A percentile compares a stretch with the other conserved stretches of the same genome.
Evolutionary conservation across 2,113 vertebrate species (phyloP).

Genomic region (Garra rufa): DNA sequence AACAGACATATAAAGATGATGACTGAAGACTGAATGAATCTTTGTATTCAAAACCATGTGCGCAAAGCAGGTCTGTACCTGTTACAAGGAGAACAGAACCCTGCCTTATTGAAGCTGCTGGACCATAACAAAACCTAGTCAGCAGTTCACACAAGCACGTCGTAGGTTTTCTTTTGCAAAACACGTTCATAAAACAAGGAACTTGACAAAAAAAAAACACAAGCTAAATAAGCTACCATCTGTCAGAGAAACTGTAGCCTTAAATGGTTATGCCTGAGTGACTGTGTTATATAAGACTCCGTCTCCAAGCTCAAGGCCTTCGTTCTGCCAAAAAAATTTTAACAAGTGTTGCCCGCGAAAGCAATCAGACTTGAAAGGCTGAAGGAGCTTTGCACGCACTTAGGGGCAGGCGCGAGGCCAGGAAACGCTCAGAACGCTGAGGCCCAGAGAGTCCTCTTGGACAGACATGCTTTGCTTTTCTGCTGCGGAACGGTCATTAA

Average conservation of each 20-base stretch:
- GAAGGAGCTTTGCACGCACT: slow-evolving; percentile 61
- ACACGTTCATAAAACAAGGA: slow-evolving; percentile 68
- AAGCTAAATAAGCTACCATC: slow-evolving; percentile 59
- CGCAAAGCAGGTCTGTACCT: neutral
- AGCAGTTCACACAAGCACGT: neutral
- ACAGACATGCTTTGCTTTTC: slow-evolving; percentile 51
- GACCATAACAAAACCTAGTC: neutral
- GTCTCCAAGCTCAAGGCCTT: slow-evolving; percentile 47
- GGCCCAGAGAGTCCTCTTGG: slow-evolving; percentile 7
- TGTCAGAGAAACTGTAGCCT: slow-evolving; percentile 53
- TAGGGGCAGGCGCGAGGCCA: slow-evolving; percentile 48
- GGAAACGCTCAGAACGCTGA: slow-evolving; percentile 37
- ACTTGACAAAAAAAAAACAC: slow-evolving; percentile 64
- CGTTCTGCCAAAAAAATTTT: slow-evolving; percentile 58
- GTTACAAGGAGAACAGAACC: neutral
- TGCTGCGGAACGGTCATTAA: slow-evolving; percentile 64
- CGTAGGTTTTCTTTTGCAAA: slow-evolving; percentile 50
- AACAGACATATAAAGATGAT: slow-evolving; percentile 6
- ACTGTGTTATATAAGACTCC: slow-evolving; percentile 65
- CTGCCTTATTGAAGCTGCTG: neutral
- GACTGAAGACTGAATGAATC: slow-evolving; percentile 33
- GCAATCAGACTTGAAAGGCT: slow-evolving; percentile 68
- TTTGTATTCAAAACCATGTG: neutral
- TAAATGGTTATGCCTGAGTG: slow-evolving; percentile 46
- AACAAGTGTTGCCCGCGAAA: slow-evolving; percentile 69